These are phyloP conservation scores for Macrostomum cliftonense DNA, from an alignment of 2,888 invertebrate species.

Conservation along the genomic window DNA sequence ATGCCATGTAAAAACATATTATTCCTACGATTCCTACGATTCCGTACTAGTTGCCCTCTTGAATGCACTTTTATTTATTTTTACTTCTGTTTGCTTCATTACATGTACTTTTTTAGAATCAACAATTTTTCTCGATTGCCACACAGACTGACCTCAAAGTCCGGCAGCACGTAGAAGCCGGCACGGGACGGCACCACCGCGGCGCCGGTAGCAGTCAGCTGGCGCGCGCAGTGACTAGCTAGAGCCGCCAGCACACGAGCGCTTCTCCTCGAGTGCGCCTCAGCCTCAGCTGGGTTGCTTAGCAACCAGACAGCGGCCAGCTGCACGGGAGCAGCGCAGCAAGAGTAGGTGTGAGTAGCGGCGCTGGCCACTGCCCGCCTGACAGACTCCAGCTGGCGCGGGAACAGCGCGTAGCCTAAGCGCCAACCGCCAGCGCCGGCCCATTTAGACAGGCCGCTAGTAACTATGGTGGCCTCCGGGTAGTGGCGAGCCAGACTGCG, in stretches of 20 bases:
- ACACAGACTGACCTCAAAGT: constrained; percentile 23
- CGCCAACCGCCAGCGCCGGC: constrained; percentile 37
- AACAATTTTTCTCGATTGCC: no score
- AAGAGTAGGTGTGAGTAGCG: constrained; percentile 31
- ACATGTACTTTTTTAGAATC: no score
- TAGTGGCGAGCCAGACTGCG: constrained; percentile 22
- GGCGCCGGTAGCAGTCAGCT: constrained; percentile 24
- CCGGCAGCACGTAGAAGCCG: constrained; percentile 32
- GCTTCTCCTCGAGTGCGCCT: constrained; percentile 25
- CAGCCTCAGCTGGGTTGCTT: constrained; percentile 17
- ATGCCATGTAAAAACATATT: no score
- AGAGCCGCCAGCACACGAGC: constrained; percentile 22
- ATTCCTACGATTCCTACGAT: no score
- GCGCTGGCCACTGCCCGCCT: constrained; percentile 23
- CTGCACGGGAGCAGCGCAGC: constrained; percentile 32
- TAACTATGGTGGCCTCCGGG: constrained; percentile 31
- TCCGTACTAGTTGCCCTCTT: no score
- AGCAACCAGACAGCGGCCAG: constrained; percentile 23
- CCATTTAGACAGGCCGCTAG: constrained; percentile 33
- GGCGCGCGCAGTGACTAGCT: constrained; percentile 21
- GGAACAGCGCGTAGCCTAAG: constrained; percentile 22
- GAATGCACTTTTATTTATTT: no score
- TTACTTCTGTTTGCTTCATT: no score
- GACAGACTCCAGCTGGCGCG: constrained; percentile 17
- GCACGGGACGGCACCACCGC: constrained; percentile 19